Evolutionary conservation across 2,797 vertebrate genomes (phyloP), one percentile per base, ranked within the genome.

Genomic region (Delichon dasypus): DNA sequence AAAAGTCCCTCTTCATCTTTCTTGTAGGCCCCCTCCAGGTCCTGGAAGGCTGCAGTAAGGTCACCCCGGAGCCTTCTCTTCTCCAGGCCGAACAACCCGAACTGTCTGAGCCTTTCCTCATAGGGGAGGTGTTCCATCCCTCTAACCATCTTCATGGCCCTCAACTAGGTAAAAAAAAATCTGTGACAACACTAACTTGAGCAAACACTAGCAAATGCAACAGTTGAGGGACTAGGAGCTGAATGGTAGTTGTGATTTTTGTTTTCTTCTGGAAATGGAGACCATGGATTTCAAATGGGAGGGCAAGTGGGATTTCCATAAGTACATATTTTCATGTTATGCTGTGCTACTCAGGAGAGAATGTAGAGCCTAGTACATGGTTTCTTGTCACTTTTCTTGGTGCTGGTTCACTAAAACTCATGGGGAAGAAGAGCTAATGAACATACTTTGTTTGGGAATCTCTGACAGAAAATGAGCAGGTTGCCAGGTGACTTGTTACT

Each of bases 131-230:
- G 67, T 90, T 90, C 23, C 22, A 90, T 85, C 74, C 88, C 8
- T 73, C 88, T 48, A 29, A 90, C 44, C 88, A 84, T 44, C 88
- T 90, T 61, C 88, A 90, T 90, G 81, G 81, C 20, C 88, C 88
- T 55, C 78, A 91, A 25, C 50, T 89, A 85, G 85, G 29, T 88
- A 73, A 87, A 81, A 76, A 72, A 72, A 85, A 71, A 44, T 26
- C 4, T 50, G 7, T 67, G 72, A 47, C 32, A 27, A 3, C 9
- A 5, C 32, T 27, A 51, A 51, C 25, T 76, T 3, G 2, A 57
- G 67, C 34, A 71, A 67, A 82, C 5, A 25, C 7, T 57, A 29
- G 18, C 20, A 85, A 32, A 74, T 61, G 29, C 48, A 30, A 3
- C 15, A 38, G 14, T 55, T 4, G 5, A 67, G 13, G 45, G 32